Percentiles rank a stretch among this genome's conserved stretches.
These are phyloP conservation scores for Dasyornis broadbenti DNA, from an alignment of 2,113 vertebrate genomes.

Conservation along the genomic window DNA sequence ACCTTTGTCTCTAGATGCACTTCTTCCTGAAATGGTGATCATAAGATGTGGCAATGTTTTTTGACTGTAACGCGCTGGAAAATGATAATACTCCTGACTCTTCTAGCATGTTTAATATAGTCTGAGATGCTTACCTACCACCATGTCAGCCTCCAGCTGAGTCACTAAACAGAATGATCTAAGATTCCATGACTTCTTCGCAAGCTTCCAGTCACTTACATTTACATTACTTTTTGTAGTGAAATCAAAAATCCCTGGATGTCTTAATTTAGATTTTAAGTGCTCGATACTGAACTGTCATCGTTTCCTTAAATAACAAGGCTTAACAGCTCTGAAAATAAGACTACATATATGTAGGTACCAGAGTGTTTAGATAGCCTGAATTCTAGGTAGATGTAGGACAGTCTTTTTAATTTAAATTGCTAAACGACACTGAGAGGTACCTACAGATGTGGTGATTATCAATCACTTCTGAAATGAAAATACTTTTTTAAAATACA, in stretches of 20 bases:
- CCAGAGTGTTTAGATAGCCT: neutral
- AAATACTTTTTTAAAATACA: neutral
- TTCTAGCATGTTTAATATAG: neutral
- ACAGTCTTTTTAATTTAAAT: neutral
- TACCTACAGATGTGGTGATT: neutral
- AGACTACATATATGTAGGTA: neutral
- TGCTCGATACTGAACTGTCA: neutral
- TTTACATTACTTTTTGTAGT: neutral
- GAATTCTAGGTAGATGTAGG: neutral
- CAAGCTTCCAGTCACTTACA: neutral
- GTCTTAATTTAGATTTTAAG: neutral
- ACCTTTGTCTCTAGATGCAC: neutral
- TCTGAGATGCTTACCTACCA: neutral
- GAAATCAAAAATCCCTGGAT: neutral
- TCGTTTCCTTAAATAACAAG: neutral
- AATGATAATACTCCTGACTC: neutral
- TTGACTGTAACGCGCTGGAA: neutral
- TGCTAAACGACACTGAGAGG: neutral
- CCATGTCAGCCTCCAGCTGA: neutral
- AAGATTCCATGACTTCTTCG: neutral
- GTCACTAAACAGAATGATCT: neutral
- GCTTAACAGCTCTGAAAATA: neutral
- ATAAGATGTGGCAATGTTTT: neutral
- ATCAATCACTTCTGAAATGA: neutral
- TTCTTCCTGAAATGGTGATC: conserved; percentile 6